These are phyloP conservation scores for Eonycteris spelaea DNA, from an alignment of 2,113 vertebrate genomes.

Conservation along the genomic window DNA sequence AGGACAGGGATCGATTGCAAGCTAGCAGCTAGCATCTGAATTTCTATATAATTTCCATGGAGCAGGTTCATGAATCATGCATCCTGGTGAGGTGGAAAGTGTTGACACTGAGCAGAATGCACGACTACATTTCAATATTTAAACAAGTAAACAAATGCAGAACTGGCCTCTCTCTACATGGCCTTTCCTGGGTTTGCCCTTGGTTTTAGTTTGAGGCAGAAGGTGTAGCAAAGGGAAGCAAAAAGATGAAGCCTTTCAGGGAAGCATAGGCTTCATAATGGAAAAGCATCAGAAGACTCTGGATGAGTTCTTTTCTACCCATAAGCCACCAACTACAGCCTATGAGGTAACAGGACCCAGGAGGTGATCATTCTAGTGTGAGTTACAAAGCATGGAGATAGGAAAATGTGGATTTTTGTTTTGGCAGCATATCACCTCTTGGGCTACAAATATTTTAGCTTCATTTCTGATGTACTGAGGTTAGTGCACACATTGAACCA, in stretches of 20 bases:
- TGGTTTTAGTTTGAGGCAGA: background rate
- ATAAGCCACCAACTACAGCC: background rate
- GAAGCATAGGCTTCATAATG: background rate
- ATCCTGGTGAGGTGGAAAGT: background rate
- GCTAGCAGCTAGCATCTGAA: background rate
- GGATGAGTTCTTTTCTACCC: background rate
- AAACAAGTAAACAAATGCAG: background rate
- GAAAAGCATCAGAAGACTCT: background rate
- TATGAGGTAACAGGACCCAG: background rate
- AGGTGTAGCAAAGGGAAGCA: background rate
- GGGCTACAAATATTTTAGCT: background rate
- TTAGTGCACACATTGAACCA: background rate
- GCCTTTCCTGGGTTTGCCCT: background rate
- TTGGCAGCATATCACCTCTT: background rate
- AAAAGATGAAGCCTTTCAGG: background rate
- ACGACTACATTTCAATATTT: background rate
- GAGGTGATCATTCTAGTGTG: background rate
- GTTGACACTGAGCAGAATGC: background rate
- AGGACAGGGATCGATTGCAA: background rate
- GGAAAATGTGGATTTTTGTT: background rate
- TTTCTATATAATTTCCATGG: background rate
- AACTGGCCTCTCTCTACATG: background rate
- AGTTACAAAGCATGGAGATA: background rate
- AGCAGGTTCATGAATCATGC: background rate
- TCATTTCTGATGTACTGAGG: background rate